Percentiles rank a stretch among this genome's conserved stretches.
Conservation (phyloP, 2,888 invertebrate genomes). For the Apodemia zela region DNA sequence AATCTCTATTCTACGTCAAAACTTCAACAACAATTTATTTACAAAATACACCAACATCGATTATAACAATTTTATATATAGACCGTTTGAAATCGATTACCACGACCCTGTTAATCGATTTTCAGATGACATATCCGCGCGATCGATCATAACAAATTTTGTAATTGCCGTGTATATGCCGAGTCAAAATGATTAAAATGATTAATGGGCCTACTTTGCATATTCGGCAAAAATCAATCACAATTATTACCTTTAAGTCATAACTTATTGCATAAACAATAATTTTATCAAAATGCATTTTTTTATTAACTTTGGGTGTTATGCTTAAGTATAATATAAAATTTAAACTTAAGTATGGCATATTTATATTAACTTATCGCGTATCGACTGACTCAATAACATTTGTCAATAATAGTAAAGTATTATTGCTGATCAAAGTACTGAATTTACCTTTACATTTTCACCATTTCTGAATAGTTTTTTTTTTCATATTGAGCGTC, state of each 20-base stretch:
- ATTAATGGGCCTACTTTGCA: background rate
- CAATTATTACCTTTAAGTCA: background rate
- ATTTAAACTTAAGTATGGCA: constrained; percentile 13
- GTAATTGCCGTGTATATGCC: background rate
- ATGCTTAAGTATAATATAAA: background rate
- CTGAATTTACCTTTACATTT: too few species aligned
- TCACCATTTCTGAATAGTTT: too few species aligned
- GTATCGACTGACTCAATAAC: background rate
- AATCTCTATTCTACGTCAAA: constrained; percentile 36
- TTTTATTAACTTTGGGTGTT: background rate
- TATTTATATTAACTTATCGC: background rate
- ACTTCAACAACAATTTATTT: constrained; percentile 53
- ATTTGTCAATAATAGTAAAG: too few species aligned
- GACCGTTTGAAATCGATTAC: constrained; percentile 27
- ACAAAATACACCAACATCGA: constrained; percentile 50
- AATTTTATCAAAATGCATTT: background rate
- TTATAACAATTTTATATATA: constrained; percentile 54
- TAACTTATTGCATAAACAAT: background rate
- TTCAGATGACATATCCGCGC: background rate
- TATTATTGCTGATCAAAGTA: too few species aligned
- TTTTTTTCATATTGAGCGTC: too few species aligned
- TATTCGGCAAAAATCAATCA: background rate
- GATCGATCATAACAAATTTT: constrained; percentile 9
- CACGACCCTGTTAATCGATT: constrained; percentile 14
- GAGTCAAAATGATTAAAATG: constrained; percentile 1